Base-by-base conservation (phyloP, 2,797 vertebrate species). In the Aythya fuligula region DNA sequence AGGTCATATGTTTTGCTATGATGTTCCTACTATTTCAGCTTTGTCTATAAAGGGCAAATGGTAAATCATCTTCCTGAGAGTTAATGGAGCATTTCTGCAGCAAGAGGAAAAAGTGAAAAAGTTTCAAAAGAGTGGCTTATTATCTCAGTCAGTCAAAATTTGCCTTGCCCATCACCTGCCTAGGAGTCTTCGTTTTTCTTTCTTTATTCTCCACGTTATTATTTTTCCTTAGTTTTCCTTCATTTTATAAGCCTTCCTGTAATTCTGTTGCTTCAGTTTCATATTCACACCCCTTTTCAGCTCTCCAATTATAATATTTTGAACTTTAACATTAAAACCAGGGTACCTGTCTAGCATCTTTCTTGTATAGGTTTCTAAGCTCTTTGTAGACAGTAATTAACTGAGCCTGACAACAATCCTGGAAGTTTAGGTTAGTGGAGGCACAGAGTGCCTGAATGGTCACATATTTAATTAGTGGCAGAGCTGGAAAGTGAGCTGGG, bases 61-160 rank as follows among this genome's bases (percentile, higher is more conserved):
- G 93, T 94, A 95, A 95, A 93, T 94, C 93, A 92, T 89, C 78
- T 95, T 95, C 85, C 84, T 75, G 70, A 93, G 89, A 97, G 81
- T 93, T 94, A 95, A 96, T 95, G 81, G 88, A 94, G 90, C 89
- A 76, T 96, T 96, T 94, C 93, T 91, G n/a, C 83, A 90, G 75
- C 74, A 90, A 91, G 76, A 76, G 45, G 28, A 84, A 91, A 91
- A 78, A 93, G 85, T 64, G 56, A 78, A 86, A 93, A 96, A 91
- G 73, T 96, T 96, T 91, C 8, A 79, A 76, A 94, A 91, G 60
- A 47, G n/a, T 82, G 64, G 36, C 70, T 74, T 94, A 67, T 91
- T 90, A 73, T 88, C 91, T 93, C 83, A 93, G 74, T 75, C 88
- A 87, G 85, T 20, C 47, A 70, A 90, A 96, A 91, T 82, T 94